Evolutionary conservation across 2,888 invertebrate genomes (phyloP), one percentile per base, ranked within the genome.

Genomic region (Heterodera filipjevi): DNA sequence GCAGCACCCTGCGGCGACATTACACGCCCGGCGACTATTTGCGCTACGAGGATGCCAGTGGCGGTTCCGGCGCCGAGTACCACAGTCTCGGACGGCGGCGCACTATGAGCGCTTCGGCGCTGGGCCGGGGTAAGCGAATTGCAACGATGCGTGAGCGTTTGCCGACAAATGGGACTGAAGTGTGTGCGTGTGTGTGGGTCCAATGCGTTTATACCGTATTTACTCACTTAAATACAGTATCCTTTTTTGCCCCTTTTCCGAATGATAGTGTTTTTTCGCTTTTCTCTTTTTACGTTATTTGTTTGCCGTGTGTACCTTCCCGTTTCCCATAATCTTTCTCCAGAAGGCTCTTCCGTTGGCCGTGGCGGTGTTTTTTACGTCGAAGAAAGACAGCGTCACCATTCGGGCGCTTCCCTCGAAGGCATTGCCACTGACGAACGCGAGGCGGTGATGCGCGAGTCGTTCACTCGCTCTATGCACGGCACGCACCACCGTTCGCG

Each of bases 21-120:
- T 89, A 89, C 81, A 89, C 89, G n/a, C 87, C 88, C 22, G 89
- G 89, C 75, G 89, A 89, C 78, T 89, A 89, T 81, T 76, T 89
- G 79, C 87, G 86, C 74, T 87, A 89, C 78, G 85, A 84, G 64
- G 86, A 86, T 39, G 89, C 89, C 66, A 77, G 77, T 22, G 85
- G 85, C 49, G 85, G 86, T 32, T 87, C 88, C 49, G 68, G 32
- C 33, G 78, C 78, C 30, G 89, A 88, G 49, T 87, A 87, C 86
- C 85, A 84, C 78, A 86, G 85, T 39, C 81, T 88, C 49, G 85
- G 87, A 44, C 81, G 87, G 22, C 79, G 87, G 32, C 83, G 89
- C 35, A 86, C 89, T 10, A 82, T 89, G 35, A 89, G 89, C 10
- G 87, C 88, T 10, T 87, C 89, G 5, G 87, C 87, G 30, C 81